A percentile compares a stretch with the other conserved stretches of the same genome.
These are phyloP conservation scores for Otolemur garnettii DNA, from an alignment of 2,113 vertebrate species.

Conservation along the genomic window DNA sequence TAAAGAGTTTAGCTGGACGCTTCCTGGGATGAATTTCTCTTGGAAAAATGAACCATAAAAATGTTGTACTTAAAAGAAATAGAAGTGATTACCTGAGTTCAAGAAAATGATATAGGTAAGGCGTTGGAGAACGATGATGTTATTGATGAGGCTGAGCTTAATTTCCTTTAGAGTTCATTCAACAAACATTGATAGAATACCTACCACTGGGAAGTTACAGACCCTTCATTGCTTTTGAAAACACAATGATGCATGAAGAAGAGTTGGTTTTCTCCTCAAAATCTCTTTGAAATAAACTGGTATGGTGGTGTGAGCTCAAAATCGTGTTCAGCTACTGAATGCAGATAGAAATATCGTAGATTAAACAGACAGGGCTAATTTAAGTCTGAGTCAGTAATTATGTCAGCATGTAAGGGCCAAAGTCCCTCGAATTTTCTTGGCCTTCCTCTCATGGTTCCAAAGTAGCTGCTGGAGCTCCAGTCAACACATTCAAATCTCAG, in stretches of 20 bases:
- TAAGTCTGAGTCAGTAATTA: not conserved
- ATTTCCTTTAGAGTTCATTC: not conserved
- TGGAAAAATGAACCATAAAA: not conserved
- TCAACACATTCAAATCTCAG: constrained; percentile 27
- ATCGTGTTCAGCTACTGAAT: not conserved
- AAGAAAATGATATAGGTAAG: not conserved
- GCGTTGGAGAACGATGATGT: not conserved
- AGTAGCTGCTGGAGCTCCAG: constrained; percentile 43
- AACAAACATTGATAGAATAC: not conserved
- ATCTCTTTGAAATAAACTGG: not conserved
- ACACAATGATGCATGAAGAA: not conserved
- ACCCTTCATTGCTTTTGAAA: not conserved
- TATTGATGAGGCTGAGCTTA: not conserved
- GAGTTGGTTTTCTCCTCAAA: not conserved
- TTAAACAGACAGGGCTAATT: not conserved
- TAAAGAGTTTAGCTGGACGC: not conserved
- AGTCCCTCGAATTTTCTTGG: not conserved
- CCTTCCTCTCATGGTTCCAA: constrained; percentile 24
- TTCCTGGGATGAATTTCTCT: not conserved
- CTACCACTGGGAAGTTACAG: not conserved
- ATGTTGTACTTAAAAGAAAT: constrained; percentile 7
- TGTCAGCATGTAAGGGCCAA: not conserved
- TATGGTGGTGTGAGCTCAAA: not conserved
- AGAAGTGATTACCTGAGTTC: not conserved
- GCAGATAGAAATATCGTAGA: not conserved